Base-by-base conservation (phyloP, 2,888 invertebrate genomes). In the Watsonalla cultraria region DNA sequence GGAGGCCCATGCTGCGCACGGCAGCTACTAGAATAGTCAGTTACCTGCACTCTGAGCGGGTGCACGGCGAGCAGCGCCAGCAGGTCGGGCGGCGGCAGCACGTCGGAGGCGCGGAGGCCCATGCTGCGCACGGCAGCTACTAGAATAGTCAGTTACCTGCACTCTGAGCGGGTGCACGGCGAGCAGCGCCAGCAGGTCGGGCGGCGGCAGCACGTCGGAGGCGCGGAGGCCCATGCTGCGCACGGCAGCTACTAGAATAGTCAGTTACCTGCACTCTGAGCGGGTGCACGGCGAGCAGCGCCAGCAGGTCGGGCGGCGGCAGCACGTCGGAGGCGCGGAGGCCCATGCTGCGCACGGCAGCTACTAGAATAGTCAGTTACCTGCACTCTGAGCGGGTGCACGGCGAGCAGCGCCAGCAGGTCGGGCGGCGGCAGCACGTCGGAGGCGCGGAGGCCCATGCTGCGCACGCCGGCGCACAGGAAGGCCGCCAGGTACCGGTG, bases 311-410 rank as follows among this genome's bases (percentile, higher is more conserved):
- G 2, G 94, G 92, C 49, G 95, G 92, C 49, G 98, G 98, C 70
- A 98, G 91, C 61, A 98, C 92, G 72, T 96, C 95, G 59, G 93
- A 92, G 42, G 98, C 92, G 45, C 93, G 91, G 68, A 96, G 92
- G 62, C 95, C 96, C 92, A 96, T 94, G 78, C 93, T 92, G 72
- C 95, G 93, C 58, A 96, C 95, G 51, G 96, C n/a, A n/a, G n/a
- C n/a, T n/a, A n/a, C n/a, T n/a, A n/a, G 97, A 80, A 97, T 7
- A 11, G 39, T 97, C 2, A 2, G 42, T 92, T 76, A 97, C 98
- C 95, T 98, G 98, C 60, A 98, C 96, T 66, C 97, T 92, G 7
- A 98, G 92, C 49, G 98, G 98, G 90, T 99, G 98, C 89, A 96
- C 95, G 91, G 98, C 95, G 51, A 98, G 92, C 68, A 96, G 91